A percentile compares a stretch with the other conserved stretches of the same genome.
Conservation (phyloP, 2,113 vertebrate species). For the Aptenodytes patagonicus region DNA sequence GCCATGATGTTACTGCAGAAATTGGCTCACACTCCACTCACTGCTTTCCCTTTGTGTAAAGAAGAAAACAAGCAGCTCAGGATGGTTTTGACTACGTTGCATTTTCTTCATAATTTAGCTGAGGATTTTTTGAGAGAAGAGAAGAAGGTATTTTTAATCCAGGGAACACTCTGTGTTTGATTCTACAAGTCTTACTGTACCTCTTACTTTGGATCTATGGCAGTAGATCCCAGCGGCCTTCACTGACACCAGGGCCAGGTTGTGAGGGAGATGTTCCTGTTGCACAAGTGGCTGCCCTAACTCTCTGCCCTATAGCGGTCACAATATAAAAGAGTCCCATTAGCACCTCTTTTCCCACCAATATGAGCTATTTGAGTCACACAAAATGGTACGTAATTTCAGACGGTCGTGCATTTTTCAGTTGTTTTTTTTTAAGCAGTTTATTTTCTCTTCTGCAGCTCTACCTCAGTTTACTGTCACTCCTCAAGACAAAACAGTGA, state of each 20-base stretch:
- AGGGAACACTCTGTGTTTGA: background rate
- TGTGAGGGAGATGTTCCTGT: background rate
- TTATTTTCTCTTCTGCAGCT: constrained; percentile 69
- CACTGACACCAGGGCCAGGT: background rate
- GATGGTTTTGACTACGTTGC: background rate
- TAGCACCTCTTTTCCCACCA: background rate
- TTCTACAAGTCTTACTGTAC: background rate
- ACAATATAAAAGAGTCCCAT: background rate
- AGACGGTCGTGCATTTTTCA: background rate
- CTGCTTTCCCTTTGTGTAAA: background rate
- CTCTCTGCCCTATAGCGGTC: background rate
- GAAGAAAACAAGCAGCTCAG: background rate
- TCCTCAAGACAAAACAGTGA: constrained; percentile 87
- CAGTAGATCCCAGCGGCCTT: background rate
- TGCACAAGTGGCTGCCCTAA: background rate
- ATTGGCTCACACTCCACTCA: background rate
- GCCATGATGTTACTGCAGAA: background rate
- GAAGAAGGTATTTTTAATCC: background rate
- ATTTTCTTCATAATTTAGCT: background rate
- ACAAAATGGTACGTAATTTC: background rate
- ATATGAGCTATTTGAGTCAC: background rate
- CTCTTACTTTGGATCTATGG: background rate
- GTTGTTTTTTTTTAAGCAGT: background rate
- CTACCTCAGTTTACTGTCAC: constrained; percentile 90
- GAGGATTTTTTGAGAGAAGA: background rate